Conservation (phyloP, 2,888 invertebrate genomes). For the Habroteleia sp. region DNA sequence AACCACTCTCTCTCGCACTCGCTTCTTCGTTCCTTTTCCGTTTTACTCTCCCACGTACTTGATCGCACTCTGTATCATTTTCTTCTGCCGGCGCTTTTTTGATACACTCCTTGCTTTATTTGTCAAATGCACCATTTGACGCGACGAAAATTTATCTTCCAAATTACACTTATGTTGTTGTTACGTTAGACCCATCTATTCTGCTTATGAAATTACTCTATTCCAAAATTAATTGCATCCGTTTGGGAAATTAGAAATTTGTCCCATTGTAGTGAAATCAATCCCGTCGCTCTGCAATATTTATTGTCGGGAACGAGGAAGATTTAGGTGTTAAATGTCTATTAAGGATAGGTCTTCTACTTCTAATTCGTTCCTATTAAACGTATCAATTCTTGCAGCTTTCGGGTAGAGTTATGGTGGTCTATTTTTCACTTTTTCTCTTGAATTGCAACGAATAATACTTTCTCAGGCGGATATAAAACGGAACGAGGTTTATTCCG, state of each 20-base stretch:
- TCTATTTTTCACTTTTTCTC: neutral
- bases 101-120: conserved; percentile 37
- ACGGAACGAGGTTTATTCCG: conserved; percentile 69
- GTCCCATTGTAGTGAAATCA: too few species aligned
- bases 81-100: conserved; percentile 43
- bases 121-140: conserved; percentile 46
- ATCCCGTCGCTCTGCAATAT: too few species aligned
- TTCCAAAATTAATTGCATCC: too few species aligned
- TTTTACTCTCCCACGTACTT: conserved; percentile 49
- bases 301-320: too few species aligned
- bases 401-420: too few species aligned
- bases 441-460: conserved; percentile 2
- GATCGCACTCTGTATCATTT: conserved; percentile 55
- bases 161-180: conserved; percentile 19
- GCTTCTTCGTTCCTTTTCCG: conserved; percentile 22
- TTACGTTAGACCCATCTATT: too few species aligned
- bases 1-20: conserved; percentile 23
- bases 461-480: conserved; percentile 33
- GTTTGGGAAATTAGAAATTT: too few species aligned
- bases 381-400: too few species aligned
- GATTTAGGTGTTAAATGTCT: too few species aligned
- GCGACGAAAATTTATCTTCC: conserved; percentile 24
- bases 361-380: too few species aligned
- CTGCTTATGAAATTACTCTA: neutral
- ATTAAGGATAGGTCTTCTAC: too few species aligned